Conservation (phyloP, 2,797 vertebrate genomes). For the Halcyon chelicuti region DNA sequence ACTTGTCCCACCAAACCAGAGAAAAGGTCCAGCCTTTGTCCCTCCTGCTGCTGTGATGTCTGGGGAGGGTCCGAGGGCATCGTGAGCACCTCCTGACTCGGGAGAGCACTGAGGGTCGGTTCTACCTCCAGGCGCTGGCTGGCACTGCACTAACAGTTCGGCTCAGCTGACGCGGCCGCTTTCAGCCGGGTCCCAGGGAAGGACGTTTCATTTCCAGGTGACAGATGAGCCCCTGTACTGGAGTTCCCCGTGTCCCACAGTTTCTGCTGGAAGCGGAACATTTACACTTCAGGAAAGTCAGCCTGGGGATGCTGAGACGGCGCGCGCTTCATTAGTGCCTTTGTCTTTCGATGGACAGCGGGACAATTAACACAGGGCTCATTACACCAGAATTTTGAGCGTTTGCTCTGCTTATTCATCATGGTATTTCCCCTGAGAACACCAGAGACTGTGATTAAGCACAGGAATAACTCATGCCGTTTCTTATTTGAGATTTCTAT, state of each 20-base stretch:
- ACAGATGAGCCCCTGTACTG: not conserved
- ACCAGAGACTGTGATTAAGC: conserved; percentile 17
- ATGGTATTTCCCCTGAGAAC: conserved; percentile 25
- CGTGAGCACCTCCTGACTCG: not conserved
- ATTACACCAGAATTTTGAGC: conserved; percentile 59
- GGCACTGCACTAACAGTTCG: not conserved
- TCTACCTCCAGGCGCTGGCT: fast-evolving
- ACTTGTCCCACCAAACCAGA: not conserved
- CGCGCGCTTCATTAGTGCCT: conserved; percentile 7
- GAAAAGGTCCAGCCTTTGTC: not conserved
- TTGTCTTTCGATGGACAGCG: conserved; percentile 46
- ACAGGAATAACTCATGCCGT: not conserved
- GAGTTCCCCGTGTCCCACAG: not conserved
- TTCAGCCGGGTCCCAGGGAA: not conserved
- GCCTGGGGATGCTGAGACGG: not conserved
- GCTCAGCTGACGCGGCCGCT: fast-evolving
- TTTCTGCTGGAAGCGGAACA: not conserved
- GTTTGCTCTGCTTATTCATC: conserved; percentile 57
- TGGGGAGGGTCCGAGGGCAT: not conserved
- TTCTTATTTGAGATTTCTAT: not conserved
- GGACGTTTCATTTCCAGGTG: not conserved
- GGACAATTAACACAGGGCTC: conserved; percentile 63
- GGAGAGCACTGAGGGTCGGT: not conserved
- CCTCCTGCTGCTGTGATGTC: not conserved
- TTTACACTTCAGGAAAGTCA: not conserved